These are phyloP conservation scores for Morbakka virulenta DNA, from an alignment of 30 jellyfish, hydroid and myxozoan species.

Conservation along the genomic window DNA sequence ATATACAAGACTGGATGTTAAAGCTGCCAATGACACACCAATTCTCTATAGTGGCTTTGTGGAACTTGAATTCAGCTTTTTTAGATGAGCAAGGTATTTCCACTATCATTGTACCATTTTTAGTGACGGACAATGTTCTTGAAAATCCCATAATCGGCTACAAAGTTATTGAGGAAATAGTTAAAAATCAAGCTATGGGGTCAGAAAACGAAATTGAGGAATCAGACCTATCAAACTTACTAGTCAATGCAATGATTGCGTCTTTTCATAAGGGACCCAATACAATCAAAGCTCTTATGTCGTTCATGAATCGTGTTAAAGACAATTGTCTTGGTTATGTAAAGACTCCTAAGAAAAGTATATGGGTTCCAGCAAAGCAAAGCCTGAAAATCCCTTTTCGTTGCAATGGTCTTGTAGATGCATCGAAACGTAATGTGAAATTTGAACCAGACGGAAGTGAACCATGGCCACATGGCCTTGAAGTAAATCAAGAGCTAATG, in stretches of 20 bases:
- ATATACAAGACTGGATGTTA: conserved; percentile 20
- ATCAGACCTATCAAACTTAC: not conserved
- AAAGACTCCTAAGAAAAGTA: conserved; percentile 25
- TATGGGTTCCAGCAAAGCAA: conserved; percentile 36
- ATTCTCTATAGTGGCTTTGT: conserved; percentile 20
- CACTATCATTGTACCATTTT: conserved; percentile 15
- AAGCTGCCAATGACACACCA: conserved; percentile 30
- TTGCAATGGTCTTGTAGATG: not conserved
- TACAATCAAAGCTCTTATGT: conserved; percentile 23
- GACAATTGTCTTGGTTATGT: conserved; percentile 12
- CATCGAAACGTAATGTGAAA: conserved; percentile 7
- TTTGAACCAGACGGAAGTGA: conserved; percentile 33
- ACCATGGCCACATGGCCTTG: conserved; percentile 26
- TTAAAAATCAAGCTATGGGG: not conserved
- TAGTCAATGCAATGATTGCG: not conserved
- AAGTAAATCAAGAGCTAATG: too few relatives aligned
- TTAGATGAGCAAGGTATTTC: conserved; percentile 11
- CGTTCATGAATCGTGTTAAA: conserved; percentile 2
- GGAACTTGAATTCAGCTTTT: conserved; percentile 1
- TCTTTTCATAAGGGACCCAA: conserved; percentile 1
- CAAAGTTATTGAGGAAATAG: conserved; percentile 21
- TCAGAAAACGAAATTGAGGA: conserved; percentile 2
- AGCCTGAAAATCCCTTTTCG: conserved; percentile 24
- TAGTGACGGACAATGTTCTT: not conserved
- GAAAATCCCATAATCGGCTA: conserved; percentile 12